Percentiles rank a stretch among this genome's conserved stretches.
Evolutionary conservation across 2,888 invertebrate species (phyloP).

Genomic region (Campoletis raptor): DNA sequence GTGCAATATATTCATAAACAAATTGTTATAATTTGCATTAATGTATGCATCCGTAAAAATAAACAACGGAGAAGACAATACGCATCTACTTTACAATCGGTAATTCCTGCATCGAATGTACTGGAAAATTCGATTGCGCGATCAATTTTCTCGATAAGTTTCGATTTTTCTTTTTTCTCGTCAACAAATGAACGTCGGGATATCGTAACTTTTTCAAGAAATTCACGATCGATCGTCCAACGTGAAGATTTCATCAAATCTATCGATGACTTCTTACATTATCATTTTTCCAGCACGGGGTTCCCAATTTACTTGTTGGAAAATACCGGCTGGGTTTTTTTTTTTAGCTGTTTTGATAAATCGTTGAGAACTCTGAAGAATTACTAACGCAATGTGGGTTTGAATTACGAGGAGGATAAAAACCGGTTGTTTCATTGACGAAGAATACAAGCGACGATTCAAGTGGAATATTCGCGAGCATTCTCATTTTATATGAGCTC

Average conservation of each 20-base stretch:
- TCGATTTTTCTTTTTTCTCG: neutral
- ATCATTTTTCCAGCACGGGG: neutral
- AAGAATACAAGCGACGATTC: conserved; percentile 1
- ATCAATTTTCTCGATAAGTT: neutral
- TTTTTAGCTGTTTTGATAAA: neutral
- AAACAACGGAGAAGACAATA: neutral
- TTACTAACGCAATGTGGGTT: conserved; percentile 1
- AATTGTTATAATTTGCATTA: neutral
- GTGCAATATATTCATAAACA: neutral
- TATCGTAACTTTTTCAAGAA: neutral
- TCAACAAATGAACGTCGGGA: neutral
- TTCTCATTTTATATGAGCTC: conserved; percentile 17
- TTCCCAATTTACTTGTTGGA: conserved; percentile 20
- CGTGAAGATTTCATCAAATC: neutral
- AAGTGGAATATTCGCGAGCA: conserved; percentile 9
- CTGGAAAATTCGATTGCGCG: neutral
- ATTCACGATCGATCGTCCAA: neutral
- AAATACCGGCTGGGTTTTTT: conserved; percentile 1
- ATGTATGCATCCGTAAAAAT: neutral
- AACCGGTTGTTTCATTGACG: conserved; percentile 37
- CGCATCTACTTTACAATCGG: neutral
- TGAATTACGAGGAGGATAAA: neutral
- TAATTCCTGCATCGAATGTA: neutral
- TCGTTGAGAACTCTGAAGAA: neutral
- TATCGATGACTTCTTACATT: neutral